Conservation (phyloP, 2,888 invertebrate species). For the Caenorhabditis sp. region DNA sequence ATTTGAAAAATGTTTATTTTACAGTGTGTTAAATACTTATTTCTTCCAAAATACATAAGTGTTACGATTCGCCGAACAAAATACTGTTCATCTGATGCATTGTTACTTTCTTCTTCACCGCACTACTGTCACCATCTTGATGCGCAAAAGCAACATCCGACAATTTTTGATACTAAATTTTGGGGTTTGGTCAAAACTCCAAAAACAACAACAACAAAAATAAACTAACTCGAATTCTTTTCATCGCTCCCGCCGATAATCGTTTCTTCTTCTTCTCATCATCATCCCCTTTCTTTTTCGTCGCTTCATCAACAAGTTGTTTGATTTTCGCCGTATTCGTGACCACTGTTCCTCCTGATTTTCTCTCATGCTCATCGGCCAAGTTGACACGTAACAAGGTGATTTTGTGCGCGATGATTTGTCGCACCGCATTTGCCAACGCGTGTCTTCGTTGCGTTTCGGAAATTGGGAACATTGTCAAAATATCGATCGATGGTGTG, state of each 20-base stretch:
- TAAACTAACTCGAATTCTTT: constrained; percentile 3
- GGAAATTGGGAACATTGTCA: constrained; percentile 74
- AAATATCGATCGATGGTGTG: constrained; percentile 82
- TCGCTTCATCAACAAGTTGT: constrained; percentile 17
- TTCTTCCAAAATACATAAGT: neutral
- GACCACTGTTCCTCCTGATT: neutral
- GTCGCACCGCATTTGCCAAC: constrained; percentile 80
- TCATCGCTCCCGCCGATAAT: constrained; percentile 25
- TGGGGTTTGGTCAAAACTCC: neutral
- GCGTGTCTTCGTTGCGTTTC: constrained; percentile 46
- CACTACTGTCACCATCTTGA: constrained; percentile 37
- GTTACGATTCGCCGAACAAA: constrained; percentile 21
- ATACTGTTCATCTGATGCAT: constrained; percentile 24
- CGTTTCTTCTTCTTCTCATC: constrained; percentile 26
- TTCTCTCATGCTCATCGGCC: neutral
- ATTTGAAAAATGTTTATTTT: neutral
- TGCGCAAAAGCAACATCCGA: constrained; percentile 19
- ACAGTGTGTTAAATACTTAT: neutral
- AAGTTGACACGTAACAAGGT: constrained; percentile 24
- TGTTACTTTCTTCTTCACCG: constrained; percentile 46
- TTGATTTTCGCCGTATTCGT: constrained; percentile 36
- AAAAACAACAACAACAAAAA: neutral
- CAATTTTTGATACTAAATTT: constrained; percentile 9
- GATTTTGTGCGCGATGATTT: constrained; percentile 78
- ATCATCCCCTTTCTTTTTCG: constrained; percentile 5